phyloP scores from a whole-genome alignment of 2,113 vertebrate genomes.

The Anhinga anhinga region DNA sequence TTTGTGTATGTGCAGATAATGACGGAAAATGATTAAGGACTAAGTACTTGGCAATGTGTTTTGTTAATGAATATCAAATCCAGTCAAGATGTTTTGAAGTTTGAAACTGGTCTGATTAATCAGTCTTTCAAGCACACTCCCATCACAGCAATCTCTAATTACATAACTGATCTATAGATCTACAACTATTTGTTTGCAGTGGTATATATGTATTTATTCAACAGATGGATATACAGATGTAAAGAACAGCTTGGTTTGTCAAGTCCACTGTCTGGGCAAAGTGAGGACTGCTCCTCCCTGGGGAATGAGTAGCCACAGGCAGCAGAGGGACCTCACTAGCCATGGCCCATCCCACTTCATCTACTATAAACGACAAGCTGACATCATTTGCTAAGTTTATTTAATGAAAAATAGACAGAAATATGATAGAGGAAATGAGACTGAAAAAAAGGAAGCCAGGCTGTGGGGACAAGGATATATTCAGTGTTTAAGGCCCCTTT shows the following conservation, averaged over 20 bases:
- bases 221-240: neutral
- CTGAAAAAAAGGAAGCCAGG: neutral
- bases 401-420: neutral
- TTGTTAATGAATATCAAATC: neutral
- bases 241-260: neutral
- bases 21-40: neutral
- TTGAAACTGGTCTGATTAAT: neutral
- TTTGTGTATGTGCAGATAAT: neutral
- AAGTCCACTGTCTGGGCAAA: neutral
- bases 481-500: neutral
- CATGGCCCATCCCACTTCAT: neutral
- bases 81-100: neutral
- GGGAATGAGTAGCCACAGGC: rapidly evolving
- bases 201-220: neutral
- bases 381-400: neutral
- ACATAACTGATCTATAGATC: neutral
- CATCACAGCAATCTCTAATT: neutral
- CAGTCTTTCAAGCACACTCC: neutral
- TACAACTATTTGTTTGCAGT: neutral
- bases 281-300: neutral
- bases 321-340: neutral
- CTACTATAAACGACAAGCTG: neutral
- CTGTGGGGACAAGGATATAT: neutral
- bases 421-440: neutral
- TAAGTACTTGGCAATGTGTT: neutral